These are phyloP conservation scores for Scaptomyza tumidula DNA, from an alignment of 2,888 invertebrate genomes.

Conservation along the genomic window DNA sequence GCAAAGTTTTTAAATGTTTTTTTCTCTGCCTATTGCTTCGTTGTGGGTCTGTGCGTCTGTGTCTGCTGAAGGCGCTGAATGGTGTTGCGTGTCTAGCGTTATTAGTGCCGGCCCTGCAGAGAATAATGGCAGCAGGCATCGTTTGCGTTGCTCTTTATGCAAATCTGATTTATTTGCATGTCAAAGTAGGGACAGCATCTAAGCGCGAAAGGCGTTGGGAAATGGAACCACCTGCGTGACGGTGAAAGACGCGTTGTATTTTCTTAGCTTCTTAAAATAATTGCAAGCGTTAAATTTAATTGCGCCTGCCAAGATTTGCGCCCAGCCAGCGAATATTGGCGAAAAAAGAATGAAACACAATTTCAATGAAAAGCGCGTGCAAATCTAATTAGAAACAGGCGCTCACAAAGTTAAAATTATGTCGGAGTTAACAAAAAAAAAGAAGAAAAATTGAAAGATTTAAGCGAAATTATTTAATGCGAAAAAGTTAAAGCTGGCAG, in stretches of 20 bases:
- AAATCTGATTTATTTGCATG: conserved; percentile 82
- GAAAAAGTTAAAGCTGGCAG: conserved; percentile 47
- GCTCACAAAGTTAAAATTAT: conserved; percentile 67
- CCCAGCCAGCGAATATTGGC: conserved; percentile 32
- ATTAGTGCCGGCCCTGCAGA: conserved; percentile 34
- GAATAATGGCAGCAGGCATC: conserved; percentile 15
- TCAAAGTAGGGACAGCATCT: conserved; percentile 63
- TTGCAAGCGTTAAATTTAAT: conserved; percentile 80
- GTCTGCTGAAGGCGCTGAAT: conserved; percentile 13
- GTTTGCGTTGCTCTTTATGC: conserved; percentile 61
- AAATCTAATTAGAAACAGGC: conserved; percentile 77
- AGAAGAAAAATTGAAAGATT: neutral
- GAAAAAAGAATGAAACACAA: conserved; percentile 42
- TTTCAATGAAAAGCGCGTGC: conserved; percentile 61
- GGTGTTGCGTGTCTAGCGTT: conserved; percentile 55
- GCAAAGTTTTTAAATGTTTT: neutral
- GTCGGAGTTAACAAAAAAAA: conserved; percentile 46
- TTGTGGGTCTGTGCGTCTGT: conserved; percentile 5
- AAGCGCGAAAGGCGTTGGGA: conserved; percentile 29
- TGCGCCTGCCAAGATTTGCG: conserved; percentile 69
- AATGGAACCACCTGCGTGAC: conserved; percentile 35
- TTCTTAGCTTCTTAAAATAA: conserved; percentile 73
- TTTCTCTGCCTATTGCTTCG: neutral
- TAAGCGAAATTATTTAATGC: conserved; percentile 39
- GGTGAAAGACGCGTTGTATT: conserved; percentile 49